phyloP scores from a whole-genome alignment of 2,113 vertebrate genomes.

The Gulo gulo region DNA sequence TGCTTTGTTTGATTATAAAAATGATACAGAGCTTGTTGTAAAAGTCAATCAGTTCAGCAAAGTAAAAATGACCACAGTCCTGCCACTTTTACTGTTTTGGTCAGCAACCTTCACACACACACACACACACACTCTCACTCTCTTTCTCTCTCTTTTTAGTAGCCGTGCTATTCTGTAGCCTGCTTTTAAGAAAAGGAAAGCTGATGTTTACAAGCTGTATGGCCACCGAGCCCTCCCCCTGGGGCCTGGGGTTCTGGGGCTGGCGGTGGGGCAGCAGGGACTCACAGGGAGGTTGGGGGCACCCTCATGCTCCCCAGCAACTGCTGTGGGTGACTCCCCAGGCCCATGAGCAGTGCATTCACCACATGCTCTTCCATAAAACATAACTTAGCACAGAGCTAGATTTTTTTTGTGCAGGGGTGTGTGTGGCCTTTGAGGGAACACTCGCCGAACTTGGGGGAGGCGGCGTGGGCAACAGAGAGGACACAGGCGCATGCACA shows the following conservation, averaged over 20 bases:
- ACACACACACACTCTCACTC: background rate
- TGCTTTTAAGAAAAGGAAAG: background rate
- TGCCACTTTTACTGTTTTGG: background rate
- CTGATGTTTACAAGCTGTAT: background rate
- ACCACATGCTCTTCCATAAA: background rate
- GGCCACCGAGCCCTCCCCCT: background rate
- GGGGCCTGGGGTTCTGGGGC: background rate
- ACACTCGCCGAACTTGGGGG: background rate
- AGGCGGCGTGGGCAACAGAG: background rate
- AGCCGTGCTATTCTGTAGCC: background rate
- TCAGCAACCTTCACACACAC: background rate
- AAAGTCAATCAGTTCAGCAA: background rate
- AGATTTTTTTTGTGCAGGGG: background rate
- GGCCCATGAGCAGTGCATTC: background rate
- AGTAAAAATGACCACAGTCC: background rate
- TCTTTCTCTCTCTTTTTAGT: background rate
- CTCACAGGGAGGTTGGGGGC: background rate
- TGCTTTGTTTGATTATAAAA: background rate
- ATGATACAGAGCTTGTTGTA: background rate
- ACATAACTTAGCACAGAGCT: background rate
- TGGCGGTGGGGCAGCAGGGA: background rate
- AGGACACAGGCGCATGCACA: fast-evolving
- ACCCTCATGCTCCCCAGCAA: background rate
- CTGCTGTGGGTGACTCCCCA: background rate
- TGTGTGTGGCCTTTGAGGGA: background rate